phyloP scores from a whole-genome alignment of 37 sponge, comb jelly and placozoan species.

The Geodia barretti region DNA sequence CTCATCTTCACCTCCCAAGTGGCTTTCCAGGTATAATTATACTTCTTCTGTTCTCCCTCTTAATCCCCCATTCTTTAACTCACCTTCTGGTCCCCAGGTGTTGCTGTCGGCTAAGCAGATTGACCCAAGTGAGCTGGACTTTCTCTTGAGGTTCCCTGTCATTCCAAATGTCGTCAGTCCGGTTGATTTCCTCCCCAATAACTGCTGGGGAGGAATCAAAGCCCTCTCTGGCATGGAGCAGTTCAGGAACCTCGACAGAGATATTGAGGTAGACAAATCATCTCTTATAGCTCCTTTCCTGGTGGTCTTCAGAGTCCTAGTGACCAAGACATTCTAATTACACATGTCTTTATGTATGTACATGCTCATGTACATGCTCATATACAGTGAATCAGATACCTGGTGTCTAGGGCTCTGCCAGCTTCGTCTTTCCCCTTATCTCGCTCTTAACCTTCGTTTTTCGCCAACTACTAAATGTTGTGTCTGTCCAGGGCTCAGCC shows the following conservation, averaged over 20 bases:
- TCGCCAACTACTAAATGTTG: not conserved
- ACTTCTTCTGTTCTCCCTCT: not conserved
- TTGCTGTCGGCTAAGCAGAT: slow-evolving; percentile 82
- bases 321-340: no score
- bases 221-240: slow-evolving; percentile 95
- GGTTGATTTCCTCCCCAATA: slow-evolving; percentile 89
- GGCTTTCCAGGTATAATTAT: slow-evolving; percentile 77
- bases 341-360: no score
- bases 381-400: no score
- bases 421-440: not conserved
- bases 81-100: slow-evolving; percentile 36
- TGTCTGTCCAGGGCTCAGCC: slow-evolving; percentile 91
- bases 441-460: not conserved
- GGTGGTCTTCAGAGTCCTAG: no score
- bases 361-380: no score
- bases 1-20: slow-evolving; percentile 97
- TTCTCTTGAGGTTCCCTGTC: slow-evolving; percentile 88
- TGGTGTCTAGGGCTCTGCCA: not conserved
- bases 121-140: slow-evolving; percentile 91
- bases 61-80: not conserved
- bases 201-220: slow-evolving; percentile 94
- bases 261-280: slow-evolving; percentile 74
- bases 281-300: no score
- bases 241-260: slow-evolving; percentile 94
- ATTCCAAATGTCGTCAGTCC: slow-evolving; percentile 86